phyloP scores from a whole-genome alignment of 2,888 invertebrate species.

The Oxytorus armatus region DNA sequence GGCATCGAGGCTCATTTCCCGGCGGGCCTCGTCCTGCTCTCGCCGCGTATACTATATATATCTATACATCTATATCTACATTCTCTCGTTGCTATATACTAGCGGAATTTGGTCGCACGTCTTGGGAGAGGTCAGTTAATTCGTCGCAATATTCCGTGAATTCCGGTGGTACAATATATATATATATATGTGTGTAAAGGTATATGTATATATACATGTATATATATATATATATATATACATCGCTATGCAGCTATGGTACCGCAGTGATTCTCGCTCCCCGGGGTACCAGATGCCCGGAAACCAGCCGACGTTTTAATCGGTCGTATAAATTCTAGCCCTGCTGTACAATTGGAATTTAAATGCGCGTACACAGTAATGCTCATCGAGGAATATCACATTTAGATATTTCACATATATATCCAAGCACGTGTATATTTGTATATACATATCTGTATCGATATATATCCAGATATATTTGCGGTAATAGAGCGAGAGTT shows the following conservation, averaged over 20 bases:
- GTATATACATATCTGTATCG: too few species aligned
- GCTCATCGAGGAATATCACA: conserved; percentile 21
- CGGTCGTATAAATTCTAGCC: conserved; percentile 55
- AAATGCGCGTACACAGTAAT: conserved; percentile 33
- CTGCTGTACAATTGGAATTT: conserved; percentile 51
- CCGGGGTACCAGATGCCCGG: conserved; percentile 43
- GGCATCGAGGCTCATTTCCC: conserved; percentile 82
- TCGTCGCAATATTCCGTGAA: conserved; percentile 75
- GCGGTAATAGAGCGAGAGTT: too few species aligned
- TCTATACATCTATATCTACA: conserved; percentile 8
- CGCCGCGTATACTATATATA: conserved; percentile 32
- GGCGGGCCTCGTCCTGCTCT: conserved; percentile 72
- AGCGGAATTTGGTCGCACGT: conserved; percentile 77
- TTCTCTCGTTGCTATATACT: conserved; percentile 24
- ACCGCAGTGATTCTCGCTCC: conserved; percentile 46
- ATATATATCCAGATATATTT: neutral
- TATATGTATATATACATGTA: neutral
- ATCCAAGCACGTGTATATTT: too few species aligned
- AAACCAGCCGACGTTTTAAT: conserved; percentile 59
- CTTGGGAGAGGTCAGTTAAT: conserved; percentile 81
- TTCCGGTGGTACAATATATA: conserved; percentile 44
- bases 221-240: conserved; percentile 19
- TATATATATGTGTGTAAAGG: conserved; percentile 2
- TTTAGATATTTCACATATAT: neutral
- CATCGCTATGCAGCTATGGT: neutral